phyloP scores from a whole-genome alignment of 2,888 invertebrate genomes.

The Phyto melanocephala region DNA sequence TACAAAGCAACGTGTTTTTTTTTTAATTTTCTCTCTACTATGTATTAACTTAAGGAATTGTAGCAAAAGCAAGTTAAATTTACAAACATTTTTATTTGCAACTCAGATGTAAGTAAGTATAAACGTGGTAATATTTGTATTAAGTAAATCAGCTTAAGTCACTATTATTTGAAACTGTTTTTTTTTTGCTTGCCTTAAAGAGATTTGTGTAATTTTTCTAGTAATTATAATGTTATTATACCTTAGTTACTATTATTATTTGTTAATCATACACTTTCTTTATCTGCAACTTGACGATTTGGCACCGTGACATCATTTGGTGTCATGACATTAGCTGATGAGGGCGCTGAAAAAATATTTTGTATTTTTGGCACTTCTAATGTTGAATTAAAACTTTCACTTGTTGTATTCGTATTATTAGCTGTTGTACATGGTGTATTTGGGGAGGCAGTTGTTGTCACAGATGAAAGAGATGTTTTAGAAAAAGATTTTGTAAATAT shows the following conservation, averaged over 20 bases:
- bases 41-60: too few species aligned
- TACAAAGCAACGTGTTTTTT: too few species aligned
- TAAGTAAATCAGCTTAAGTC: conserved; percentile 65
- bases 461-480: conserved; percentile 3
- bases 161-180: conserved; percentile 23
- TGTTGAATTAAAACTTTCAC: conserved; percentile 27
- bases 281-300: conserved; percentile 71
- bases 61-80: too few species aligned
- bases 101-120: too few species aligned
- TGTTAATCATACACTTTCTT: conserved; percentile 68
- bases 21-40: too few species aligned
- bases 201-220: not conserved
- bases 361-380: conserved; percentile 56
- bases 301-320: conserved; percentile 68
- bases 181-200: not conserved
- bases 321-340: conserved; percentile 19
- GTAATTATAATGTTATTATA: not conserved
- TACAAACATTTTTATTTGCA: too few species aligned
- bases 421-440: not conserved
- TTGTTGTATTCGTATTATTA: conserved; percentile 4
- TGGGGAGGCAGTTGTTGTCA: not conserved
- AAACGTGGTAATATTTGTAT: conserved; percentile 1
- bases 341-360: conserved; percentile 60
- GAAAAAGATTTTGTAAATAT: conserved; percentile 68
- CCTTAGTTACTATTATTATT: not conserved